Percentiles rank a stretch among this genome's conserved stretches.
These are phyloP conservation scores for Hypanus sabinus DNA, from an alignment of 2,113 vertebrate genomes.

Conservation along the genomic window DNA sequence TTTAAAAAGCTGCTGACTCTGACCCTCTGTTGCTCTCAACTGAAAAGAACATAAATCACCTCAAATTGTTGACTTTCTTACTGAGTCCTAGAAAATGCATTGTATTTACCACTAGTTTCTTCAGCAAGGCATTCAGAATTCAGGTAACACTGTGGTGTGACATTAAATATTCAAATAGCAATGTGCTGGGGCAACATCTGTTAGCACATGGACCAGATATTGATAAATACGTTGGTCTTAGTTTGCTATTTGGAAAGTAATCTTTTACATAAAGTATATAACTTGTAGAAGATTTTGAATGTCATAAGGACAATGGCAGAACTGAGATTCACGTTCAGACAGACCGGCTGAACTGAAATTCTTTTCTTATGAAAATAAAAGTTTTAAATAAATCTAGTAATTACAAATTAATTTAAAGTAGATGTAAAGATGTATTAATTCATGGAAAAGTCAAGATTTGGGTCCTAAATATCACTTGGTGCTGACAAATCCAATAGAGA, in stretches of 20 bases:
- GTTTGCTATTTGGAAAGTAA: background rate
- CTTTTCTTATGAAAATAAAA: background rate
- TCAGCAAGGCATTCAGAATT: too few relatives aligned
- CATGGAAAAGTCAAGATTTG: too few relatives aligned
- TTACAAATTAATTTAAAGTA: too few relatives aligned
- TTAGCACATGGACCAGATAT: background rate
- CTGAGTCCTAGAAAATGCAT: too few relatives aligned
- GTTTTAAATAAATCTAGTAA: background rate
- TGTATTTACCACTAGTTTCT: too few relatives aligned
- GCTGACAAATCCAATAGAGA: too few relatives aligned
- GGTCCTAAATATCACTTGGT: too few relatives aligned
- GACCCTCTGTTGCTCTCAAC: background rate
- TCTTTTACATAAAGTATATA: background rate
- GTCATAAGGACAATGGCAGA: background rate
- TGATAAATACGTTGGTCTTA: background rate
- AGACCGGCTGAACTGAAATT: background rate
- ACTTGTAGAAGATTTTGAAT: background rate
- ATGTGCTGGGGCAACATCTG: too few relatives aligned
- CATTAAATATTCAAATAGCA: background rate
- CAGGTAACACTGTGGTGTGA: too few relatives aligned
- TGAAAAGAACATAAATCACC: too few relatives aligned
- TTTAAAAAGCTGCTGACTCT: background rate
- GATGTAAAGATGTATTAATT: too few relatives aligned
- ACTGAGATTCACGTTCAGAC: background rate
- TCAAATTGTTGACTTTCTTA: too few relatives aligned